phyloP scores from a whole-genome alignment of 2,113 vertebrate species.

The Brevimyrus niger region DNA sequence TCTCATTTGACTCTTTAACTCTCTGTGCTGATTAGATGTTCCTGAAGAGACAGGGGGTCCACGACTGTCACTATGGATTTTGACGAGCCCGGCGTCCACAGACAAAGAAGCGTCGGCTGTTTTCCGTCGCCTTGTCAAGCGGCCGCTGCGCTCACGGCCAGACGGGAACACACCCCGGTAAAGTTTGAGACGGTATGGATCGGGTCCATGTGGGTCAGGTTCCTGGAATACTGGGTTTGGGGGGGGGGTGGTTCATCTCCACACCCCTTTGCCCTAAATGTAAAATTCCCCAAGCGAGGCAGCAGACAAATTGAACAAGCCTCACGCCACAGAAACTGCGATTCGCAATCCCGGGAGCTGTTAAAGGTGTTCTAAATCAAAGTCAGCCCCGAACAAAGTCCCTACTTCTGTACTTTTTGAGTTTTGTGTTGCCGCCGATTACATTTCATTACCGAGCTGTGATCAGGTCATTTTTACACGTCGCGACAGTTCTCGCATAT shows the following conservation, averaged over 20 bases:
- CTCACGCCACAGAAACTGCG: not conserved
- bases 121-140: not conserved
- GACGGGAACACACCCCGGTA: not conserved
- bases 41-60: not conserved
- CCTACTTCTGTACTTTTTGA: conserved; percentile 1
- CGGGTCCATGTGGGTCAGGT: not conserved
- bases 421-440: not conserved
- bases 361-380: conserved; percentile 6
- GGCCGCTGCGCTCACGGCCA: not conserved
- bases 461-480: not conserved
- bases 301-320: not conserved
- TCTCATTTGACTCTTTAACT: not conserved
- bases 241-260: not conserved
- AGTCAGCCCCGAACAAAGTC: conserved; percentile 23
- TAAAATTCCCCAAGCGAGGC: not conserved
- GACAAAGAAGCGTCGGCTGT: not conserved
- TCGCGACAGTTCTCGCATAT: not conserved
- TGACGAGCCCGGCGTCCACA: not conserved
- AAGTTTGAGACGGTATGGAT: no score
- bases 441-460: not conserved
- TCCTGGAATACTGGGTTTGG: conserved; percentile 20
- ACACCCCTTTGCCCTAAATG: not conserved
- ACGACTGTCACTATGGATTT: not conserved
- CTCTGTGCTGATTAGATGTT: not conserved
- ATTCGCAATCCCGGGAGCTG: not conserved